Evolutionary conservation across 1,140 invertebrate species (phyloP), one percentile per base, ranked within the genome.

Genomic region (Ruditapes philippinarum): DNA sequence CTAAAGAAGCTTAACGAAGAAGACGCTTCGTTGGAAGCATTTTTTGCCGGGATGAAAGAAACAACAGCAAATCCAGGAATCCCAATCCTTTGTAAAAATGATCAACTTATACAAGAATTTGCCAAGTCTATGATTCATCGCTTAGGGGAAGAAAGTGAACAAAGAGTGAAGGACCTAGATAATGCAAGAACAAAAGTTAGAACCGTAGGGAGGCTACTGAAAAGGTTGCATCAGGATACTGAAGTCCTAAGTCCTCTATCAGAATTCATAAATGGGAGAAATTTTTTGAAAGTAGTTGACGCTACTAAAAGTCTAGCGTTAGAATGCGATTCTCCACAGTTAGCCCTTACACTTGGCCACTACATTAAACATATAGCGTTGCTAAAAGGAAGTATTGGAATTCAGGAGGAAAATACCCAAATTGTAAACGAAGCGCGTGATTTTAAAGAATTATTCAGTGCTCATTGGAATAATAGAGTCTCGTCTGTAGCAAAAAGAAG

Each of bases 141-240:
- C 5, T 28, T 78, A 25, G 74, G 40, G 12, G 36, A 78, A 33
- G 42, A 17, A 33, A 51, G 14, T 25, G 85, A 87, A 49, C 85
- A 87, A n/a, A 54, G 73, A 25, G 25, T 57, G 9, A 87, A 87
- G 42, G 85, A 87, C 42, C 28, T 65, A 79, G 85, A 87, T 40
- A 87, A 87, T 65, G 31, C 70, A 19, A 62, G 70, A 42, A 87
- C 85, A 1, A 87, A 87, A 87, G 73, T 87, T 22, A 49, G 85
- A 42, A 76, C 42, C 4, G 45, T 51, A 9, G 22, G 40, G 5
- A 49, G 74, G 3, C 25, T 33, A 38, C 70, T 33, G 14, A 33
- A 74, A 38, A 42, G 28, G 38, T n/a, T n/a, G n/a, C 70, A 19
- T 14, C 9, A n/a, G n/a, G n/a, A n/a, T n/a, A n/a, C n/a, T n/a